These are phyloP conservation scores for Menidia menidia DNA, from an alignment of 2,797 vertebrate species.

Conservation along the genomic window DNA sequence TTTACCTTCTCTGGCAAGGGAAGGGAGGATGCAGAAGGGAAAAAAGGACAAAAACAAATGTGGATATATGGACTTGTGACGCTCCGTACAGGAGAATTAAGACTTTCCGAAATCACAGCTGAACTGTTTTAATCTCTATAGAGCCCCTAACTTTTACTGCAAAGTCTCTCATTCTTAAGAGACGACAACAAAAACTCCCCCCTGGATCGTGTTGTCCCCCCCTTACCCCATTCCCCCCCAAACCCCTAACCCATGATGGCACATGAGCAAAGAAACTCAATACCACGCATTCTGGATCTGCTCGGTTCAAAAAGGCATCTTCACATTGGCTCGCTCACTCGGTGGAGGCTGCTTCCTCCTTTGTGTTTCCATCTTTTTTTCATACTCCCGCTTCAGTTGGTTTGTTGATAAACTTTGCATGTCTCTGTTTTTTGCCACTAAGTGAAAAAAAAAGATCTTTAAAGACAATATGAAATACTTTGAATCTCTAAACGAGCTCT, in stretches of 20 bases:
- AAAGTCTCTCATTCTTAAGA: conserved; percentile 35
- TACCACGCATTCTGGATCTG: conserved; percentile 24
- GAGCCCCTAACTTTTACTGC: too few relatives aligned
- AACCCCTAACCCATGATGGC: conserved; percentile 61
- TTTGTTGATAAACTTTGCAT: conserved; percentile 90
- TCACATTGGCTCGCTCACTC: conserved; percentile 61
- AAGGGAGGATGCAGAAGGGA: conserved; percentile 50
- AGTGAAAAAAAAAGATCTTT: conserved; percentile 61
- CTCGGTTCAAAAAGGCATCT: conserved; percentile 76
- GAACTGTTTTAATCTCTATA: conserved; percentile 6
- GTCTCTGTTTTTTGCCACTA: conserved; percentile 83
- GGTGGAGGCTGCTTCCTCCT: background rate
- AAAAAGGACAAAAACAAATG: conserved; percentile 53
- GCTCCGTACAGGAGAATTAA: background rate
- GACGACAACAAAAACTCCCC: conserved; percentile 22
- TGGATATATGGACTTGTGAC: conserved; percentile 2
- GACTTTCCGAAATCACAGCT: background rate
- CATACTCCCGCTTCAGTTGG: conserved; percentile 69
- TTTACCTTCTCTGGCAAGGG: conserved; percentile 72
- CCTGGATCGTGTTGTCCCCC: background rate
- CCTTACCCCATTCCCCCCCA: too few relatives aligned
- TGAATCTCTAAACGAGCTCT: conserved; percentile 67
- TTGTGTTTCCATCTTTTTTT: conserved; percentile 25
- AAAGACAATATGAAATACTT: conserved; percentile 63
- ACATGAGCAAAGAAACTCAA: conserved; percentile 85